Conservation (phyloP, 2,113 vertebrate genomes). For the Emberiza fucata region DNA sequence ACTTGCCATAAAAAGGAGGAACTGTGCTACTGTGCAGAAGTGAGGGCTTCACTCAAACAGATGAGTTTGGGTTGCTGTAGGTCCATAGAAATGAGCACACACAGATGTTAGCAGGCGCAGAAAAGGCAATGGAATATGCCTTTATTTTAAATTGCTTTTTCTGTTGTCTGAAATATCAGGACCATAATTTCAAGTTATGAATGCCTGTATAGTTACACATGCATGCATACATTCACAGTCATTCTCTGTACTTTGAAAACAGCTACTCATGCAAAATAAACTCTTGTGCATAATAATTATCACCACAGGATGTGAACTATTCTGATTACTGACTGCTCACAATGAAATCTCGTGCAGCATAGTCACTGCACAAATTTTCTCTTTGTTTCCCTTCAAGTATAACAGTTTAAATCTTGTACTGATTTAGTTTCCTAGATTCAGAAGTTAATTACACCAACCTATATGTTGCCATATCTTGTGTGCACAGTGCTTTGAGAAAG, state of each 20-base stretch:
- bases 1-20: not conserved
- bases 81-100: accelerated
- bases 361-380: not conserved
- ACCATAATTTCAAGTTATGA: not conserved
- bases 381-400: not conserved
- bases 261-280: not conserved
- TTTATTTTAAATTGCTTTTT: not conserved
- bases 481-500: not conserved
- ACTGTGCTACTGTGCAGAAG: not conserved
- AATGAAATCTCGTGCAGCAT: not conserved
- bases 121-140: not conserved
- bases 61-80: accelerated
- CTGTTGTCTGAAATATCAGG: not conserved
- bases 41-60: not conserved
- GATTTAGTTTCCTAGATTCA: not conserved
- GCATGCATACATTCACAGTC: not conserved
- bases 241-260: not conserved
- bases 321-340: not conserved
- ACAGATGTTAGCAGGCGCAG: accelerated
- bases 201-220: not conserved
- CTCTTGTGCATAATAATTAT: not conserved
- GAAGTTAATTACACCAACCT: not conserved
- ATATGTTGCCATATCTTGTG: not conserved
- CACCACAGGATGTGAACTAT: not conserved
- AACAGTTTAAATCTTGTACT: not conserved